Evolutionary conservation across 2,888 invertebrate species (phyloP), one percentile per base, ranked within the genome.

Genomic region (Drosophila pseudotalamancana): DNA sequence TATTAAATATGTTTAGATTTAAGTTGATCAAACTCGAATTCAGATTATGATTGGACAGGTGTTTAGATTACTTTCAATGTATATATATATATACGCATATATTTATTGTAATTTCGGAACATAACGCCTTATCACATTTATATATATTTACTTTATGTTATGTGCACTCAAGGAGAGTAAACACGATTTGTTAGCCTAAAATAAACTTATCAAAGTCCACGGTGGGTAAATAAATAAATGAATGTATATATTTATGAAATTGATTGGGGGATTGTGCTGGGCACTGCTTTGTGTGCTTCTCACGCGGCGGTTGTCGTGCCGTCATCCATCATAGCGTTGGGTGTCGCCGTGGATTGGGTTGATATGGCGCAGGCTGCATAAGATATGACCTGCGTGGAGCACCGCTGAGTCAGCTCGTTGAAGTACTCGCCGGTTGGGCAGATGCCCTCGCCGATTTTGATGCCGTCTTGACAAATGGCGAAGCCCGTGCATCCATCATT

Each of bases 401-500:
- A 90, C 9, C 72, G 65, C 46, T 90, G 91, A 19, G 71, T 73
- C 45, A 75, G 16, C 43, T 90, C 90, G 43, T 90, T 71, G 50
- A 87, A 90, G 48, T 88, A 90, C 46, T 85, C 68, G 9, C 64
- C 81, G 11, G 14, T 50, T 0, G 89, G 90, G 42, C 90, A 90
- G 9, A 50, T 48, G 6, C 76, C 77, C 19, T 59, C 42, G 6
- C 83, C 89, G 18, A 90, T 90, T 43, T 46, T 50, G 9, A 61
- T 34, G 3, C 89, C 89, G 56, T 77, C 54, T 50, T 90, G 89
- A 50, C 91, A 90, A 4, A 90, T 51, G 11, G 77, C 57, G 37
- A 65, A 90, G 1, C 90, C 89, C 6, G 40, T 61, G 35, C 90
- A 90, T 1, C 69, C 84, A 42, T 90, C 91, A 23, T 76, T 65